Evolutionary conservation across 2,113 vertebrate genomes (phyloP), one percentile per base, ranked within the genome.

Genomic region (Coregonus clupeaformis): DNA sequence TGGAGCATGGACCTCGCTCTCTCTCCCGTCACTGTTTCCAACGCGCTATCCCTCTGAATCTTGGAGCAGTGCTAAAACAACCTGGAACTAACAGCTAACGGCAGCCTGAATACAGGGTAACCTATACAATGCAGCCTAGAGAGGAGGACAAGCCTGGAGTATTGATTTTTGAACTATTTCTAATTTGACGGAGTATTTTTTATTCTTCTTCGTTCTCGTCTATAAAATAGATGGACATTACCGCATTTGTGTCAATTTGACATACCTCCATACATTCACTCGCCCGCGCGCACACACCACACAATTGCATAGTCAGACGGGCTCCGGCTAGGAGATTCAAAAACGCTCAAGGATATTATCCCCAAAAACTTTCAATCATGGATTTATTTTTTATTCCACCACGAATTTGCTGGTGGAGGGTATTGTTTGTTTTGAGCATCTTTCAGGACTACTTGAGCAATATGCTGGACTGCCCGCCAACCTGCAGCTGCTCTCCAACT

Each of bases 381-480:
- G 95, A 95, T 92, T 91, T 91, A 87, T 94, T 88, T 87, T 88
- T 93, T 85, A 89, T 85, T 88, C 88, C 93, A 80, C 91, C 89
- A 85, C 90, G 94, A 93, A 93, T 92, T 82, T 92, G 92, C 93
- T 94, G 94, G 91, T 97, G 95, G 95, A 94, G 91, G 92, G 76
- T 95, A 83, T 84, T 96, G 82, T 89, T 96, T 84, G 89, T 96
- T 67, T 71, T 92, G 82, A 94, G 91, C 90, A 80, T 95, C 86
- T 93, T 95, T 87, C 95, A 94, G 86, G 91, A 92, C 92, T 95
- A 95, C 90, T 88, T 94, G 93, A 92, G 95, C 88, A 95, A 94
- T n/a, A 88, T 94, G 85, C 91, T 94, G 92, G 95, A 96, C 92
- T 98, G 97, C 83, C 95, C 96, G 73, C 94, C 94, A 76, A 96